Evolutionary conservation across 1,140 invertebrate species (phyloP), one percentile per base, ranked within the genome.

Genomic region (Dryas iulia): DNA sequence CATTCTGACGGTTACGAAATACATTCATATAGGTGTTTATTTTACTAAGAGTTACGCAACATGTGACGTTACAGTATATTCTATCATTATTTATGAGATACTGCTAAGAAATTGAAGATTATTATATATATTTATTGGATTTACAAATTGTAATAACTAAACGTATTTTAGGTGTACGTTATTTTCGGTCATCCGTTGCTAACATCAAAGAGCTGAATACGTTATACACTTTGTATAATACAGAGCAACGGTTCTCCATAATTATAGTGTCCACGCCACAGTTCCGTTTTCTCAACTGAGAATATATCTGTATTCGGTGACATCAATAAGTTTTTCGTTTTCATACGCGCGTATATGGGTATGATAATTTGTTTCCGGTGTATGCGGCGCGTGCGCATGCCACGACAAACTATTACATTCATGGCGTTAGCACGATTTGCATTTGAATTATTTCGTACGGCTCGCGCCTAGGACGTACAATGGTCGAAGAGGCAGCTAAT

Each of bases 311-410:
- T 67, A 77, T 73, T 74, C 80, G 78, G 76, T 82, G 82, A 83
- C 87, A 88, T 91, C 83, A 85, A 90, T 88, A 84, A 85, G 65
- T 83, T 88, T 86, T 89, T 87, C 86, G 81, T 82, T 87, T 90
- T 83, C 84, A 72, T 84, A 81, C 82, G 74, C 71, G 77, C 87
- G 78, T 91, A 90, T 90, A 91, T 87, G 89, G 89, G 63, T 90
- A 91, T 91, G 89, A 90, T 91, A 91, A 91, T 91, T 90, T 89
- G 82, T 91, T 89, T 90, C 89, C 87, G 89, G 87, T 83, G 80
- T 82, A 71, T 68, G 75, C 82, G 83, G 77, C 85, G 86, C 86
- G 87, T 89, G 87, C 87, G 87, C 86, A 82, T 71, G 73, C 75
- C 86, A 82, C 85, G 84, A 89, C 85, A 84, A 85, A 84, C 86